Percentiles rank a stretch among this genome's conserved stretches.
Evolutionary conservation across 2,113 vertebrate genomes (phyloP).

Genomic region (Pteronura brasiliensis): DNA sequence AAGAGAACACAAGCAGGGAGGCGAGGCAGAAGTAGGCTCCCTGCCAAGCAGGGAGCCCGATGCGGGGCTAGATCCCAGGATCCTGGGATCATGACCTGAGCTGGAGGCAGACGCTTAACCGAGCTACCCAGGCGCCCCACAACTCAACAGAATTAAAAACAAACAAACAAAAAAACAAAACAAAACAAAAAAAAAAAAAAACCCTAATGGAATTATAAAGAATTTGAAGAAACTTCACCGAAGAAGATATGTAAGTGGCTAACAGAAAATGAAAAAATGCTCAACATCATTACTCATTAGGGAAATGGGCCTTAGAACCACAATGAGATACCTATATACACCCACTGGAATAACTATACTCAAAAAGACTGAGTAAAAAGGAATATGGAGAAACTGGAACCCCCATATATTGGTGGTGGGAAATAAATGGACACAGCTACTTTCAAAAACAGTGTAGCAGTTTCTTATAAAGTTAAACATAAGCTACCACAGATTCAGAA

Average conservation of each 20-base stretch:
- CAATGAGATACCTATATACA: neutral
- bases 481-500: neutral
- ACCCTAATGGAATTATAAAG: neutral
- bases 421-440: neutral
- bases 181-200: no score
- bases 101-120: no score
- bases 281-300: neutral
- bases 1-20: no score
- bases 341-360: neutral
- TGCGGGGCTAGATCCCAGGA: no score
- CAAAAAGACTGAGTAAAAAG: neutral
- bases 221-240: neutral
- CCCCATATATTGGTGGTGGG: neutral
- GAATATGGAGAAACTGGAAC: neutral
- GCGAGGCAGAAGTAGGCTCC: no score
- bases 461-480: constrained; percentile 12
- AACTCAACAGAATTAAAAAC: neutral
- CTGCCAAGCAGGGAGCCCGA: no score
- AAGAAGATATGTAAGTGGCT: neutral
- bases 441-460: neutral
- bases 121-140: no score
- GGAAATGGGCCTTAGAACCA: neutral
- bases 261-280: neutral
- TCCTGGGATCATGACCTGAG: no score
- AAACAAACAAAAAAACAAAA: no score